Evolutionary conservation across 2,888 invertebrate genomes (phyloP).

Genomic region (Drosophila ustulata): DNA sequence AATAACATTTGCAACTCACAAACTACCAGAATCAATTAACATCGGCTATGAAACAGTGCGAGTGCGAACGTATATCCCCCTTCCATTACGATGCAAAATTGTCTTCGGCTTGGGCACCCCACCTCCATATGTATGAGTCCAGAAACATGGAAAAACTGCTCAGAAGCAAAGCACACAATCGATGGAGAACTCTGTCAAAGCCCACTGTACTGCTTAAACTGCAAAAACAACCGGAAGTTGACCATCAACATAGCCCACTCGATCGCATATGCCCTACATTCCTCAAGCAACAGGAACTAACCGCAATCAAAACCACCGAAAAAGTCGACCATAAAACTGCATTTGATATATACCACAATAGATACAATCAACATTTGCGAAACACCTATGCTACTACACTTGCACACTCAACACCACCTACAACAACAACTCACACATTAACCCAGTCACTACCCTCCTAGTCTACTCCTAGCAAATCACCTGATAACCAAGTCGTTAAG

Average conservation of each 20-base stretch:
- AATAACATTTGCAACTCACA: constrained; percentile 6
- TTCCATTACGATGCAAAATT: constrained; percentile 34
- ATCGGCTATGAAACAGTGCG: constrained; percentile 3
- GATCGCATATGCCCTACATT: constrained; percentile 10
- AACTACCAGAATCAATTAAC: constrained; percentile 7
- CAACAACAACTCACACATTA: not conserved
- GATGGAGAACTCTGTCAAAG: not conserved
- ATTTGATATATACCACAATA: not conserved
- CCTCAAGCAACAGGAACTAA: constrained; percentile 24
- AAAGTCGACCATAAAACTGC: constrained; percentile 31
- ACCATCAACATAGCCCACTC: constrained; percentile 2
- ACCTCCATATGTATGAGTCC: not conserved
- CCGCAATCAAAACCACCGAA: constrained; percentile 24
- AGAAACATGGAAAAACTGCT: not conserved
- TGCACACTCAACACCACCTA: not conserved
- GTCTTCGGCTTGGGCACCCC: constrained; percentile 23
- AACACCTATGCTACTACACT: constrained; percentile 21
- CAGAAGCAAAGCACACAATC: too few species aligned
- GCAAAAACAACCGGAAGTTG: constrained; percentile 7
- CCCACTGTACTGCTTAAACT: not conserved
- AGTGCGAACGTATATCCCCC: constrained; percentile 26
- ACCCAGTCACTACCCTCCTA: too few species aligned
- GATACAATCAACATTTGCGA: constrained; percentile 11
- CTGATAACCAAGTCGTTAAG: too few species aligned
- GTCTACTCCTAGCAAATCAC: too few species aligned